A percentile compares a stretch with the other conserved stretches of the same genome.
Evolutionary conservation across 1,140 invertebrate species (phyloP).

Genomic region (Aphis gossypii): DNA sequence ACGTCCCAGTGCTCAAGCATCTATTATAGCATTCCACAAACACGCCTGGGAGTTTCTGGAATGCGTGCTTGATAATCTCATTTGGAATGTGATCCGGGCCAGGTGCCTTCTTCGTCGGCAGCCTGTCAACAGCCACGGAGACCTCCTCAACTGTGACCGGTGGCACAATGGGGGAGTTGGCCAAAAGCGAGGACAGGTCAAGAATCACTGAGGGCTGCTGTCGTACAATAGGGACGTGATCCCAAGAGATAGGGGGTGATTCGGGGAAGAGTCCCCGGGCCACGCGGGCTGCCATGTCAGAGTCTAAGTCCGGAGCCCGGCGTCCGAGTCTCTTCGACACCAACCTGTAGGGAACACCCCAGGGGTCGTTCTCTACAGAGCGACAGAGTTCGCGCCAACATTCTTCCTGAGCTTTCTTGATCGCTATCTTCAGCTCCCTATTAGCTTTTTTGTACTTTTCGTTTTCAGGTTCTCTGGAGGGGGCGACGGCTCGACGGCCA

Average conservation of each 20-base stretch:
- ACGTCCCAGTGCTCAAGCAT: fast-evolving
- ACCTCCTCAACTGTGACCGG: too few relatives aligned
- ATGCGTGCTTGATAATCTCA: too few relatives aligned
- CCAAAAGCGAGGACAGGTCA: too few relatives aligned
- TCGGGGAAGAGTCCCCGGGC: too few relatives aligned
- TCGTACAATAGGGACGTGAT: too few relatives aligned
- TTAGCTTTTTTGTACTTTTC: neutral
- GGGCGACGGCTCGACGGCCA: neutral
- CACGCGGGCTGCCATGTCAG: too few relatives aligned
- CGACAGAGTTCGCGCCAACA: too few relatives aligned
- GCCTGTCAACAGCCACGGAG: fast-evolving
- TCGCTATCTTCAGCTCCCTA: neutral
- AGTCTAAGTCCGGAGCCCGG: too few relatives aligned
- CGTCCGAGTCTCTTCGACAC: neutral
- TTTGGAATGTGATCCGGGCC: too few relatives aligned
- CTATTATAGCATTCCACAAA: fast-evolving
- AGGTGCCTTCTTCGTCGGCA: too few relatives aligned
- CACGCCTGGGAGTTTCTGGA: fast-evolving
- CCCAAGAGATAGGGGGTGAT: too few relatives aligned
- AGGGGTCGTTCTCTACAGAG: slow-evolving; percentile 14
- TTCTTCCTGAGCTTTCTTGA: neutral
- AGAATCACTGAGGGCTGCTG: neutral
- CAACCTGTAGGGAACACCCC: neutral
- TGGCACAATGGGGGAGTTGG: too few relatives aligned
- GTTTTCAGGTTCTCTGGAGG: neutral